These are phyloP conservation scores for Drosophila subobscura DNA, from an alignment of 1,140 invertebrate species.

Conservation along the genomic window DNA sequence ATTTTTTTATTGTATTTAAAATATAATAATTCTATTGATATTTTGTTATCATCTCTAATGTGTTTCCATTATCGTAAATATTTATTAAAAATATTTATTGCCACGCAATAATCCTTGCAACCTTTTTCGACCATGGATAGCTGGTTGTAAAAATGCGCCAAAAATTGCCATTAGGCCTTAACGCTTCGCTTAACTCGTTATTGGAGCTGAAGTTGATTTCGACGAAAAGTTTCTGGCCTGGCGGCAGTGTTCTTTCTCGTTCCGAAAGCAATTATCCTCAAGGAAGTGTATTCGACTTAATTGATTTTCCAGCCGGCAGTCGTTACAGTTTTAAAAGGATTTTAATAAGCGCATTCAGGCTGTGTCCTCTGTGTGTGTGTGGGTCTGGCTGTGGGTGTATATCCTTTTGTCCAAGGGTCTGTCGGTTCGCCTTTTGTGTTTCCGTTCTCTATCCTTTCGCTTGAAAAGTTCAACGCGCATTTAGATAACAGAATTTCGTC, in stretches of 20 bases:
- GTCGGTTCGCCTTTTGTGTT: constrained; percentile 36
- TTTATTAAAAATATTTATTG: background rate
- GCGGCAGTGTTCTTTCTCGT: constrained; percentile 48
- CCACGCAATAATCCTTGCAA: background rate
- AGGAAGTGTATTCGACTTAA: constrained; percentile 81
- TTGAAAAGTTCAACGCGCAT: constrained; percentile 71
- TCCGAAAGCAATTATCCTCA: constrained; percentile 79
- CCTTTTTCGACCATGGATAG: constrained; percentile 10
- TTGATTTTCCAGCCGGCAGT: constrained; percentile 69
- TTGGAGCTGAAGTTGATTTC: constrained; percentile 72
- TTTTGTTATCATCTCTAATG: too few species aligned
- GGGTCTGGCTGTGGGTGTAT: constrained; percentile 2
- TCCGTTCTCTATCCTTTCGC: constrained; percentile 55
- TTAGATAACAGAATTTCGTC: constrained; percentile 76
- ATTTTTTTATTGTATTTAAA: too few species aligned
- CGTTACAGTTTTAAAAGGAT: constrained; percentile 75
- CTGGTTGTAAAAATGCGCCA: constrained; percentile 42
- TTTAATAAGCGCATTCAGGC: constrained; percentile 74
- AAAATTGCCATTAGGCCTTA: constrained; percentile 76
- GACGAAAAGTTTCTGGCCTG: constrained; percentile 70
- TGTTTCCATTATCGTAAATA: background rate
- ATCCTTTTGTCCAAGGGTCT: constrained; percentile 27
- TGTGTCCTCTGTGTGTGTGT: constrained; percentile 8
- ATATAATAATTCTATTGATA: too few species aligned
- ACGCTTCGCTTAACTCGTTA: constrained; percentile 79